phyloP scores from a whole-genome alignment of 2,888 invertebrate genomes.

The Luperina testacea region DNA sequence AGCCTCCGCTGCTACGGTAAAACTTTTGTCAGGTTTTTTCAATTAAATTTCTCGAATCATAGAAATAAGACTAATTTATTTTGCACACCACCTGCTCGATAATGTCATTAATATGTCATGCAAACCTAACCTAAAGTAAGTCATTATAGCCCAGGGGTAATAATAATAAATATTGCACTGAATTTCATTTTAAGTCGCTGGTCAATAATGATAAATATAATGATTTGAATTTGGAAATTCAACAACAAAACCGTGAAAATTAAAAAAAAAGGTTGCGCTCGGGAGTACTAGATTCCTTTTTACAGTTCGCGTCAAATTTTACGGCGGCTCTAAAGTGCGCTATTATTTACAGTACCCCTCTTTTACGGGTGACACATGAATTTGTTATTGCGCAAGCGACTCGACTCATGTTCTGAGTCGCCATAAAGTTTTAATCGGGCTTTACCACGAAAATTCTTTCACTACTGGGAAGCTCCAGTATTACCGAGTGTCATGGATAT shows the following conservation, averaged over 20 bases:
- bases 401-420: no score
- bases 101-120: not conserved
- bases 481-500: not conserved
- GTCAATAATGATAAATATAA: not conserved
- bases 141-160: not conserved
- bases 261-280: no score
- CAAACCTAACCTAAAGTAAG: not conserved
- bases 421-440: no score
- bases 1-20: constrained; percentile 70
- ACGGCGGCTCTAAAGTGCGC: no score
- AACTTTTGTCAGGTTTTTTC: not conserved
- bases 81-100: not conserved
- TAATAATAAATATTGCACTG: not conserved
- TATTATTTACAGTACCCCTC: no score
- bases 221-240: not conserved
- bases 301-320: no score
- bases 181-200: not conserved
- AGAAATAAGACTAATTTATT: no score
- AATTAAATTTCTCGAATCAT: not conserved
- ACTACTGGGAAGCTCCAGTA: not conserved
- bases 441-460: not conserved
- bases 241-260: not conserved
- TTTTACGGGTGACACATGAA: no score
- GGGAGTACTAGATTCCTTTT: no score
- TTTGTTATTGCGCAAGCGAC: no score